Conservation (phyloP, 2,113 vertebrate genomes). For the Hipposideros armiger region DNA sequence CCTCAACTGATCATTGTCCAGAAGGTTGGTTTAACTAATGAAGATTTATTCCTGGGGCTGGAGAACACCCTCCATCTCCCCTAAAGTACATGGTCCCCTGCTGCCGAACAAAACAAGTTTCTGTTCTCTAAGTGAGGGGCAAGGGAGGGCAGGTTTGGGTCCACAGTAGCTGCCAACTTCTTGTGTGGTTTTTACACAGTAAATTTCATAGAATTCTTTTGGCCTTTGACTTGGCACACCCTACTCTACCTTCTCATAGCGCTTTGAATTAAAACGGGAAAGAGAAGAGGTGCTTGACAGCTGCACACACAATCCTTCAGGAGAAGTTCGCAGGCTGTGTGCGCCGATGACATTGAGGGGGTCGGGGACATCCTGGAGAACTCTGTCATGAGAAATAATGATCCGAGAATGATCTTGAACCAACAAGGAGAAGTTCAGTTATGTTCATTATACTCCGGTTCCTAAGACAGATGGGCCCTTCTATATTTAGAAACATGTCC, state of each 20-base stretch:
- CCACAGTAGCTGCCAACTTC: accelerated
- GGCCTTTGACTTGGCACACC: accelerated
- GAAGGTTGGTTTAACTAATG: not conserved
- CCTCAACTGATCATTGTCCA: accelerated
- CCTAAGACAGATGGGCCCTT: not conserved
- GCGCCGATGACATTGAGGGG: accelerated
- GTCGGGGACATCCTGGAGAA: accelerated
- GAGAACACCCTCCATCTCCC: accelerated
- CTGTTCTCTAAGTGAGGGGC: not conserved
- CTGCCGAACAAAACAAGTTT: accelerated
- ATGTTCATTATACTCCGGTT: accelerated
- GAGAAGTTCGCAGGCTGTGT: not conserved
- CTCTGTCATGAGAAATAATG: not conserved
- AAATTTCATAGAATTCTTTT: not conserved
- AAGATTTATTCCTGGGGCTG: too few species aligned
- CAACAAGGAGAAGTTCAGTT: accelerated
- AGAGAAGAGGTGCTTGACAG: accelerated
- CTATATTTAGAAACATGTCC: not conserved
- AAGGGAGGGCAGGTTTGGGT: not conserved
- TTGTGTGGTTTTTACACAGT: not conserved
- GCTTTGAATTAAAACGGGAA: not conserved
- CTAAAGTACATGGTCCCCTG: not conserved
- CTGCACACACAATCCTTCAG: accelerated
- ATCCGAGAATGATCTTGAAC: accelerated
- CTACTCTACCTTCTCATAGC: accelerated